phyloP scores from a whole-genome alignment of 2,888 invertebrate genomes.

The Ennomos fuscantarius region DNA sequence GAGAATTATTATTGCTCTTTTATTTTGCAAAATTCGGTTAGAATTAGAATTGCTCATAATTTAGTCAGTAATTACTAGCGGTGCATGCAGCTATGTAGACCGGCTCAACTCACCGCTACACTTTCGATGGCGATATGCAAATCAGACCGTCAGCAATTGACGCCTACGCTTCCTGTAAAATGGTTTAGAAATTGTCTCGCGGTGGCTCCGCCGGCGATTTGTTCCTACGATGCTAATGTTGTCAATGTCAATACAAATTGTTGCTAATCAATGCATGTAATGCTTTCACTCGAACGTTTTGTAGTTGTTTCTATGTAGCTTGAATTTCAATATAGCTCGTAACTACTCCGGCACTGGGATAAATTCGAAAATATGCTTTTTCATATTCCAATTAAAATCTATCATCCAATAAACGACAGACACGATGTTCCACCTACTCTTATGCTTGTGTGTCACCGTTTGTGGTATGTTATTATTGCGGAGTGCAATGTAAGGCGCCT shows the following conservation, averaged over 20 bases:
- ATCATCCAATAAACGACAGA: constrained; percentile 61
- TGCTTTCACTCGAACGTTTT: constrained; percentile 22
- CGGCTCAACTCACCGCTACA: constrained; percentile 67
- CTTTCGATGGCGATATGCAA: constrained; percentile 79
- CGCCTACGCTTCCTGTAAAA: constrained; percentile 57
- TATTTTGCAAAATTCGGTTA: constrained; percentile 32
- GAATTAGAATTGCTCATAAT: constrained; percentile 37
- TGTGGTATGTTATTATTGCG: constrained; percentile 74
- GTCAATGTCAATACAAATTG: constrained; percentile 48
- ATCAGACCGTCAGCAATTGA: constrained; percentile 73
- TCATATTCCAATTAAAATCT: constrained; percentile 44
- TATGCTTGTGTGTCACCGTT: constrained; percentile 62
- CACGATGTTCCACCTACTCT: not conserved
- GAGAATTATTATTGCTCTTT: constrained; percentile 29
- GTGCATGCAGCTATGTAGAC: constrained; percentile 59
- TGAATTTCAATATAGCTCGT: constrained; percentile 10
- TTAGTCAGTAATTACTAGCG: constrained; percentile 40
- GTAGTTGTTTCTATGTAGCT: constrained; percentile 1
- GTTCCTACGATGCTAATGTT: constrained; percentile 55
- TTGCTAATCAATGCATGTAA: constrained; percentile 27
- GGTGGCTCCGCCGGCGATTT: constrained; percentile 51
- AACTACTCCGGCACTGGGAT: constrained; percentile 1
- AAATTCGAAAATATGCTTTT: constrained; percentile 12
- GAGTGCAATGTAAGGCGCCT: constrained; percentile 75
- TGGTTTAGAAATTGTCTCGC: constrained; percentile 54